These are phyloP conservation scores for Rhingia campestris DNA, from an alignment of 2,888 invertebrate genomes.

Conservation along the genomic window DNA sequence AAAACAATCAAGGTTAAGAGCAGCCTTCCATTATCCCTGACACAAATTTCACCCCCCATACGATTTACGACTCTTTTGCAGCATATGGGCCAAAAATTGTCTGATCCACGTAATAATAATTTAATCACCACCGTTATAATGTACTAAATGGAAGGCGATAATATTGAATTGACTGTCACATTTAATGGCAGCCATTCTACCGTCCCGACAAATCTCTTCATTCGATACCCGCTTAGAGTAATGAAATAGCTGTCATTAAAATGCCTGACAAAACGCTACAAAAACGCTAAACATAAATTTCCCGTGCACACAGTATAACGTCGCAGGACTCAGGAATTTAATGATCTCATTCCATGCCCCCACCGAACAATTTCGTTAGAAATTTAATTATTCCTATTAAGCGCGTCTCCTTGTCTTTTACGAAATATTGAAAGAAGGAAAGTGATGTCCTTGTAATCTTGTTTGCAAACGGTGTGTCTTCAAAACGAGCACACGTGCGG, in stretches of 20 bases:
- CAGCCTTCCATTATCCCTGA: too few species aligned
- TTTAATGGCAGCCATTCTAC: not conserved
- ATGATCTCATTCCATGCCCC: constrained; percentile 12
- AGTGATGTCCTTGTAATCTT: not conserved
- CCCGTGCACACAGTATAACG: constrained; percentile 12
- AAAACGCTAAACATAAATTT: constrained; percentile 32
- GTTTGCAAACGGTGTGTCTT: too few species aligned
- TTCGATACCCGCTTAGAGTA: constrained; percentile 10
- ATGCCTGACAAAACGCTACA: constrained; percentile 24
- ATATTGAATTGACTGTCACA: constrained; percentile 2
- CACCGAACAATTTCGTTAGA: not conserved
- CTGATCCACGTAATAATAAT: not conserved
- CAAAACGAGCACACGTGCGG: not conserved
- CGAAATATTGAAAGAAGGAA: not conserved
- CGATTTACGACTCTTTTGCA: not conserved
- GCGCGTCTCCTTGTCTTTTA: not conserved
- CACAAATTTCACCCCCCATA: too few species aligned
- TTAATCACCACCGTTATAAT: not conserved
- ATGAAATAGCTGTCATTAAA: constrained; percentile 40
- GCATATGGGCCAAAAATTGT: not conserved
- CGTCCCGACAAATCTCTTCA: not conserved
- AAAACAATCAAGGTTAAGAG: too few species aligned
- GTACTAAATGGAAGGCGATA: not conserved
- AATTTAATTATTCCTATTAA: constrained; percentile 41
- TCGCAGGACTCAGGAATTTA: constrained; percentile 28